These are phyloP conservation scores for Sphaeramia orbicularis DNA, from an alignment of 2,797 vertebrate species.

Conservation along the genomic window DNA sequence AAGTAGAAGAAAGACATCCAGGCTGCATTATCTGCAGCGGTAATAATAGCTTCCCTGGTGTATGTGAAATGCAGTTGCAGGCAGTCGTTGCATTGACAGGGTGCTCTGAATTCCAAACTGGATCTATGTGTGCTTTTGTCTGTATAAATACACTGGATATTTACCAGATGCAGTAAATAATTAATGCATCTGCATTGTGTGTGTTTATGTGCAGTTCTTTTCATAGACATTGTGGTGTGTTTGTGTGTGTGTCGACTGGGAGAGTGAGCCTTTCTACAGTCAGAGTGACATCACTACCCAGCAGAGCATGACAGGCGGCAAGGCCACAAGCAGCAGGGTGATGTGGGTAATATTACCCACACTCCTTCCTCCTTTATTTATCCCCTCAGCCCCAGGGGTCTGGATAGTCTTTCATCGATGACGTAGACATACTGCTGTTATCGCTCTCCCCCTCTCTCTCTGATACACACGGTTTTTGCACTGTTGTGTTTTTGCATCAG, in stretches of 20 bases:
- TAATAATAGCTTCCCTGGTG: neutral
- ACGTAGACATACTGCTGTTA: slow-evolving; percentile 46
- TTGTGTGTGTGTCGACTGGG: slow-evolving; percentile 27
- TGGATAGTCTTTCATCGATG: slow-evolving; percentile 57
- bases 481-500: slow-evolving; percentile 43
- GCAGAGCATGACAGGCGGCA: slow-evolving; percentile 51
- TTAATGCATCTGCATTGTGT: slow-evolving; percentile 19
- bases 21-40: neutral
- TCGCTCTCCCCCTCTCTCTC: slow-evolving; percentile 6
- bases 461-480: neutral
- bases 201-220: slow-evolving; percentile 5
- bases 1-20: neutral
- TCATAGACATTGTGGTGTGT: slow-evolving; percentile 7
- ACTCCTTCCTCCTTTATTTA: slow-evolving; percentile 70
- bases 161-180: slow-evolving; percentile 34
- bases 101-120: slow-evolving; percentile 46
- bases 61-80: slow-evolving; percentile 1
- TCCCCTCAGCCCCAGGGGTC: slow-evolving; percentile 52
- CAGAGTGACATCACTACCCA: slow-evolving; percentile 72
- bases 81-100: neutral
- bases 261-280: slow-evolving; percentile 22
- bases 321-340: slow-evolving; percentile 54
- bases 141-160: slow-evolving; percentile 7
- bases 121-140: neutral
- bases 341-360: slow-evolving; percentile 67